Base-by-base conservation (phyloP, 1,140 invertebrate species). In the Microvelia longipes region DNA sequence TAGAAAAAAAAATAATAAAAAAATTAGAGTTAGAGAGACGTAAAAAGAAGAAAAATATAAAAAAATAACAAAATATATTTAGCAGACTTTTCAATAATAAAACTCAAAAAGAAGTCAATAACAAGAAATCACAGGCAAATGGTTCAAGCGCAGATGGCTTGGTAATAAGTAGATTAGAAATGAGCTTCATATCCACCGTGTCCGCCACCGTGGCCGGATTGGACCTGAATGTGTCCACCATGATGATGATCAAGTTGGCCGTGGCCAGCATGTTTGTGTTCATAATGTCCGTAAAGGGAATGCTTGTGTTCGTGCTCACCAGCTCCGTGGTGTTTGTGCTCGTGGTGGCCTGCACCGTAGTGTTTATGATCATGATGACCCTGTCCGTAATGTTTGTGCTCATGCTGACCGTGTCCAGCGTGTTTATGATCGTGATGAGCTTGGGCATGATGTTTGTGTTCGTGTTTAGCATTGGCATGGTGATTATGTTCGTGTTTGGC, bases 341-440 rank as follows among this genome's bases (percentile, higher is more conserved):
- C 30, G 60, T 72, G 72, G 19, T 50, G 29, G 14, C 60, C 68
- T 29, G 67, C 62, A 25, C 70, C 68, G 1, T 66, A 28, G 28
- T 73, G 70, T 28, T 69, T 66, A 62, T 73, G 70, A 64, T 66
- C 61, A 66, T 73, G 70, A 19, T 70, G 35, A 19, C 29, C 28
- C 29, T 73, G 70, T 25, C 70, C 70, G 35, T 30, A 28, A 50
- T 71, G 72, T 65, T 70, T 70, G 35, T 73, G 73, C 13, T 69
- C 71, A 29, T 72, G 73, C 24, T 70, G 67, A 19, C 67, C 67
- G 50, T 73, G 73, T 14, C 66, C 70, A 5, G 14, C 19, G 28
- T 67, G 70, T 25, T 70, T 26, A 29, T 70, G 70, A 1, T 68
- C 30, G 27, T 35, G 30, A 25, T 30, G 19, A 35, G 29, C 28